Evolutionary conservation across 2,797 vertebrate species (phyloP).

Genomic region (Argentina silus): DNA sequence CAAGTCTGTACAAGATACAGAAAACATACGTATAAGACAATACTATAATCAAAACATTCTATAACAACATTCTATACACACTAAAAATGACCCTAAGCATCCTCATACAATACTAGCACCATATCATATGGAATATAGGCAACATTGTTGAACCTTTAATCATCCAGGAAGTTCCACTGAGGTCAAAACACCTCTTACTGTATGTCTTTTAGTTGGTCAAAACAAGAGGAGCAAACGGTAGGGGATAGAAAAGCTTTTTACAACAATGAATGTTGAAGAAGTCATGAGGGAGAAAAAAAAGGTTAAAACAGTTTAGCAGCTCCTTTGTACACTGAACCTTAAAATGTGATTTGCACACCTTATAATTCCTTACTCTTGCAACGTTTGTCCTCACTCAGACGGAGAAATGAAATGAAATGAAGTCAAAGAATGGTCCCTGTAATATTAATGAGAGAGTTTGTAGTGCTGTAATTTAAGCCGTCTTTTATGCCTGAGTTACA

Average conservation of each 20-base stretch:
- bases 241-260: constrained; percentile 1
- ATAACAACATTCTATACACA: constrained; percentile 42
- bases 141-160: too few species aligned
- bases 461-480: constrained; percentile 72
- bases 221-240: neutral
- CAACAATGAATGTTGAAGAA: constrained; percentile 38
- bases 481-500: constrained; percentile 69
- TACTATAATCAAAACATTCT: constrained; percentile 40
- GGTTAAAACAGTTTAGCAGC: constrained; percentile 51
- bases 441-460: constrained; percentile 80
- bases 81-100: constrained; percentile 15
- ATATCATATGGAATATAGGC: too few species aligned
- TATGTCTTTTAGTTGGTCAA: neutral
- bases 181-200: neutral
- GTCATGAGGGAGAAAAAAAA: constrained; percentile 41
- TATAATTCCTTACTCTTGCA: constrained; percentile 74
- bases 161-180: too few species aligned
- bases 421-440: constrained; percentile 78
- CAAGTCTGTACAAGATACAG: constrained; percentile 14
- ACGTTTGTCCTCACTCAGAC: constrained; percentile 71
- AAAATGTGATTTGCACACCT: constrained; percentile 80
- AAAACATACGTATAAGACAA: constrained; percentile 31
- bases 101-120: too few species aligned
- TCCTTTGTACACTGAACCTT: constrained; percentile 74
- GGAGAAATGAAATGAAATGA: constrained; percentile 76